Evolutionary conservation across 2,113 vertebrate genomes (phyloP), one percentile per base, ranked within the genome.

Genomic region (Hassar affinis): DNA sequence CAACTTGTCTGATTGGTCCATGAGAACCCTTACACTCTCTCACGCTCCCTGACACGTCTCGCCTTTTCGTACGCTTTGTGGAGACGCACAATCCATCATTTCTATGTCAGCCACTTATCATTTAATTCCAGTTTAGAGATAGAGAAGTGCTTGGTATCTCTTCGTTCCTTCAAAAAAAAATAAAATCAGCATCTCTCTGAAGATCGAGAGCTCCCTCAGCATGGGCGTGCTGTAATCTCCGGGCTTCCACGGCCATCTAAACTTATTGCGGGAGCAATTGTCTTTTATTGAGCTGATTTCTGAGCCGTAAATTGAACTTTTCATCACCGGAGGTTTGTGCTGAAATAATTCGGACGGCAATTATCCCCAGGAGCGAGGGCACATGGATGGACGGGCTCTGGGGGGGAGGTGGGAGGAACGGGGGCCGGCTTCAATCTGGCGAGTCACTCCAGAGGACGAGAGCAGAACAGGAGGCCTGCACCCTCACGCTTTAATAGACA

Each of bases 111-210:
- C 78, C 72, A 85, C 89, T 88, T 89, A 82, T 62, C 76, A 82
- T 88, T 86, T 86, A 85, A 69, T 86, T 87, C 83, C 68, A 75
- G 78, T 85, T 88, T 85, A 54, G 83, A 85, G 86, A 86, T 42
- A 56, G 68, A 81, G 61, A 86, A 76, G 72, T 69, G 71, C 33
- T n/a, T 22, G 2, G 51, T 20, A 54, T 75, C 57, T 42, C 45
- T 49, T 49, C 12, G 49, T 51, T 6, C 38, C 38, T 42, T 42
- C 38, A 3, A 42, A 42, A 35, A 18, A 35, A 66, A 0, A n/a
- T n/a, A n/a, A n/a, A n/a, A n/a, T n/a, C n/a, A n/a, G n/a, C 17
- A 4, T 10, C 64, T 22, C 18, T 42, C 33, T 8, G 27, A 80
- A 88, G 80, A 85, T 80, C 78, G 69, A 80, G 76, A 86, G 87